phyloP scores from a whole-genome alignment of 1,140 invertebrate species.

The Harpegnathos saltator region DNA sequence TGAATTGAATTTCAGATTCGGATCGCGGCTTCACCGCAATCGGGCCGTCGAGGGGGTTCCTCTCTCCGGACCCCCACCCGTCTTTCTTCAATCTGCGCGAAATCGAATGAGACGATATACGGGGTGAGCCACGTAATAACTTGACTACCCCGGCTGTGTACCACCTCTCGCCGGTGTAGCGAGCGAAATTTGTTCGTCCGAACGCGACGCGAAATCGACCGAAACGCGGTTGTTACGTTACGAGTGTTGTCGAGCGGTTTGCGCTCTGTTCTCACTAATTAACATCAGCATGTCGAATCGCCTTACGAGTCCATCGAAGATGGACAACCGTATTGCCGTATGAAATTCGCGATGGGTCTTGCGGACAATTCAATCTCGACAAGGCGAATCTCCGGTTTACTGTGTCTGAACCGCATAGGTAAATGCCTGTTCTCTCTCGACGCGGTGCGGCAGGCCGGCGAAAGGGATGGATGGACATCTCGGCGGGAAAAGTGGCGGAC shows the following conservation, averaged over 20 bases:
- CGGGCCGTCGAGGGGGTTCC: slow-evolving; percentile 59
- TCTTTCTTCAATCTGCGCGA: slow-evolving; percentile 56
- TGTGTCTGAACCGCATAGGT: slow-evolving; percentile 63
- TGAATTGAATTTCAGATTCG: slow-evolving; percentile 82
- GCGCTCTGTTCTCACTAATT: too few species aligned
- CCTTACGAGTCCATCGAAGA: too few species aligned
- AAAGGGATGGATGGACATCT: slow-evolving; percentile 2
- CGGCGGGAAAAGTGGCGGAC: slow-evolving; percentile 58
- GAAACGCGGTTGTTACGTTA: too few species aligned
- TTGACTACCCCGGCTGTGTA: slow-evolving; percentile 7
- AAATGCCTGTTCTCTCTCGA: slow-evolving; percentile 69
- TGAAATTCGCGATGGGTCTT: not conserved
- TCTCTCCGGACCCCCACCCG: slow-evolving; percentile 1
- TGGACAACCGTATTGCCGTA: too few species aligned
- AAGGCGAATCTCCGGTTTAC: slow-evolving; percentile 58
- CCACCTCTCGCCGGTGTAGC: not conserved
- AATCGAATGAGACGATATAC: slow-evolving; percentile 71
- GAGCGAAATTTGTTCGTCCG: slow-evolving; percentile 14
- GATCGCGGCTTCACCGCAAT: slow-evolving; percentile 68
- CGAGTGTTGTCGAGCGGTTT: too few species aligned
- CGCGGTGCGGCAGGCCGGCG: not conserved
- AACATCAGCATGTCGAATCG: too few species aligned
- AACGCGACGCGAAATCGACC: not conserved
- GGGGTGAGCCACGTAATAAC: slow-evolving; percentile 32
- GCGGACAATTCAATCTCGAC: not conserved